phyloP scores from a whole-genome alignment of 2,113 vertebrate species.

The Pitta sordida region DNA sequence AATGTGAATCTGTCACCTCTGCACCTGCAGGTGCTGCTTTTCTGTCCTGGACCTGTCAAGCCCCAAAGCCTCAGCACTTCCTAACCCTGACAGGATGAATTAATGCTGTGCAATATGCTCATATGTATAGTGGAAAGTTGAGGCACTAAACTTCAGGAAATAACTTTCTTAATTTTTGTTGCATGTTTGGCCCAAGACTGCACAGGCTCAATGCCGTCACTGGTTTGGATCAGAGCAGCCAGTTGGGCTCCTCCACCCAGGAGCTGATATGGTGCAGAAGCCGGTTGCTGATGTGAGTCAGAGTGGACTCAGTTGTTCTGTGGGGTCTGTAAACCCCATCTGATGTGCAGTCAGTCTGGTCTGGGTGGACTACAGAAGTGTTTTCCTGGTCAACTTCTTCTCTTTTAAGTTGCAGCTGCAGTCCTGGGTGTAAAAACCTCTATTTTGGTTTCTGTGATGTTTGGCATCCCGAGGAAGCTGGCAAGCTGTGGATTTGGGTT shows the following conservation, averaged over 20 bases:
- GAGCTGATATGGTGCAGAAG: neutral
- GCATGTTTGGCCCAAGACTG: neutral
- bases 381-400: neutral
- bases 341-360: neutral
- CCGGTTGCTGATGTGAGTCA: neutral
- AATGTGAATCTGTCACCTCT: neutral
- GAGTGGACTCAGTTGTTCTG: neutral
- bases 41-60: neutral
- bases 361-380: rapidly evolving
- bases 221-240: neutral
- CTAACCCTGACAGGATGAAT: neutral
- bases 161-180: neutral
- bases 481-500: neutral
- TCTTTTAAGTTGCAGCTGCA: neutral
- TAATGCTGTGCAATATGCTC: neutral
- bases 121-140: rapidly evolving
- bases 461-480: conserved; percentile 4
- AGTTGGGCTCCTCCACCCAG: neutral
- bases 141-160: neutral
- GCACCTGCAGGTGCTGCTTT: neutral
- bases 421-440: neutral
- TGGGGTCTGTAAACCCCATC: neutral
- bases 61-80: neutral
- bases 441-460: neutral
- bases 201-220: rapidly evolving